Conservation (phyloP, 2,797 vertebrate genomes). For the Lerista edwardsae region DNA sequence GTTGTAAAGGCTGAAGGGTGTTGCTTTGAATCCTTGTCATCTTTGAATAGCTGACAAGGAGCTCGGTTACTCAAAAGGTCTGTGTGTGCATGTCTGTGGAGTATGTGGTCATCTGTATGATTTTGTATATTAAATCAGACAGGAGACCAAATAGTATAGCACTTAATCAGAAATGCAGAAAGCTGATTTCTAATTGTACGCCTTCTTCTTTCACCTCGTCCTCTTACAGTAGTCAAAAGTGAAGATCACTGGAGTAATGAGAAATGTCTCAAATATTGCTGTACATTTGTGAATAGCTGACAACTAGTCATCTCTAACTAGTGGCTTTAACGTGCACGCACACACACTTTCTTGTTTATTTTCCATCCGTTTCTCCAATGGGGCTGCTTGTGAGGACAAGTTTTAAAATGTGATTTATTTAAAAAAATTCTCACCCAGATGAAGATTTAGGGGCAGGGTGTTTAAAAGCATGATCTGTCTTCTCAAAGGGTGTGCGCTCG, state of each 20-base stretch:
- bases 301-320: constrained; percentile 2
- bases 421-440: neutral
- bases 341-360: no score
- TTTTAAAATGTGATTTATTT: constrained; percentile 22
- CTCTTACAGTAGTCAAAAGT: constrained; percentile 14
- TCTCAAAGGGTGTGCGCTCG: neutral
- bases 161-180: constrained; percentile 32
- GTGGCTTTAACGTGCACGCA: no score
- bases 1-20: constrained; percentile 50
- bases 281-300: constrained; percentile 36
- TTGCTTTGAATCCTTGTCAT: constrained; percentile 54
- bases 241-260: constrained; percentile 52
- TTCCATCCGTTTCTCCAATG: constrained; percentile 23
- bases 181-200: constrained; percentile 29
- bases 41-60: constrained; percentile 51
- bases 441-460: constrained; percentile 39
- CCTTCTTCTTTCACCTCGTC: neutral
- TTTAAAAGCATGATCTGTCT: constrained; percentile 17
- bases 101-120: constrained; percentile 31
- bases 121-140: constrained; percentile 36
- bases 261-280: constrained; percentile 56
- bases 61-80: constrained; percentile 59
- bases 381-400: constrained; percentile 39
- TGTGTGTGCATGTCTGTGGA: constrained; percentile 13
- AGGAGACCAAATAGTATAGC: constrained; percentile 36